Percentiles rank a stretch among this genome's conserved stretches.
Conservation (phyloP, 2,888 invertebrate species). For the Acholoe squamosa region DNA sequence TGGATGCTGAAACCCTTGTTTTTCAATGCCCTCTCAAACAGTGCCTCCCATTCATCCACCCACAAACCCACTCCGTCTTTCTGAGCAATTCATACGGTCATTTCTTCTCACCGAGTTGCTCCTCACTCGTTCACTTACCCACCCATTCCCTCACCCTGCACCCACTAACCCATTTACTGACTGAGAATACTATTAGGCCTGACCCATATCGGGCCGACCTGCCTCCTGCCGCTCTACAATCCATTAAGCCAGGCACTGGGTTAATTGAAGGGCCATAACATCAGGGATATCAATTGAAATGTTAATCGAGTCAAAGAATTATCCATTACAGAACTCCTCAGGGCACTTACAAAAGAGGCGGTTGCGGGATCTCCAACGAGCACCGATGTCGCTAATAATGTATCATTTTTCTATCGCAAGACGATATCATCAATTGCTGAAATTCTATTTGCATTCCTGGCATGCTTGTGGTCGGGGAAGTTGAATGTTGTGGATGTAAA, state of each 20-base stretch:
- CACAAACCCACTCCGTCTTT: not conserved
- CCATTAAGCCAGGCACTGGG: conserved; percentile 31
- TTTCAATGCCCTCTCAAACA: not conserved
- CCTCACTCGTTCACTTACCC: not conserved
- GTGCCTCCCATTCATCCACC: not conserved
- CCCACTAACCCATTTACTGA: not conserved
- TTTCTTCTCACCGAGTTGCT: not conserved
- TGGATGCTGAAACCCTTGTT: not conserved
- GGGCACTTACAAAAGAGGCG: not conserved
- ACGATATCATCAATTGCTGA: conserved; percentile 20
- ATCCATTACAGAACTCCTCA: not conserved
- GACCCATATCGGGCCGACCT: not conserved
- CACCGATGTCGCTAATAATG: not conserved
- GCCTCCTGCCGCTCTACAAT: not conserved
- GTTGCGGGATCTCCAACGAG: too few relatives aligned
- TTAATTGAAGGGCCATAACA: conserved; percentile 38
- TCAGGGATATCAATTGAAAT: not conserved
- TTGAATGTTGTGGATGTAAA: not conserved
- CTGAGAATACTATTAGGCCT: not conserved
- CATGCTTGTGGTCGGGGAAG: not conserved
- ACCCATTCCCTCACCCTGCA: not conserved
- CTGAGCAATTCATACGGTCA: not conserved
- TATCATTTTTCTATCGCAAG: conserved; percentile 29
- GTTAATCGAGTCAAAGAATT: conserved; percentile 28
- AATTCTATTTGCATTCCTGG: conserved; percentile 12